Conservation (phyloP, 2,888 invertebrate genomes). For the Carterocephalus palaemon region DNA sequence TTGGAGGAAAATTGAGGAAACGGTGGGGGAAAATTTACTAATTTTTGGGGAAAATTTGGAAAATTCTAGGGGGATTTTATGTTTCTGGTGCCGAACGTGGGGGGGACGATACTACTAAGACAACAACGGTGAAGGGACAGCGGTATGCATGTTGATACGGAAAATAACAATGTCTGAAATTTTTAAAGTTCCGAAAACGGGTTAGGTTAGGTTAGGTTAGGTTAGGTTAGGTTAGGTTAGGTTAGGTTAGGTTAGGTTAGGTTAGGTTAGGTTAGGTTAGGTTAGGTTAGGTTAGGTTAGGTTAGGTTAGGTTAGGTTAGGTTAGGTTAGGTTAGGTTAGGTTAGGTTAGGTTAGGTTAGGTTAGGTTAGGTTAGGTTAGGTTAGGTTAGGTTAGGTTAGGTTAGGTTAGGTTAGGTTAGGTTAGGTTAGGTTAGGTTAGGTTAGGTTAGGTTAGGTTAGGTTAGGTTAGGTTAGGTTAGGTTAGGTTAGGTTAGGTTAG, state of each 20-base stretch:
- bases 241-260: constrained; percentile 27
- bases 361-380: constrained; percentile 23
- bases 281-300: constrained; percentile 23
- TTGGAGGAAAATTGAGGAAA: too few species aligned
- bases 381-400: constrained; percentile 26
- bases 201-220: constrained; percentile 27
- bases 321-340: constrained; percentile 25
- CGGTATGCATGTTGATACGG: too few species aligned
- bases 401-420: constrained; percentile 28
- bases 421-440: constrained; percentile 28
- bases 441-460: constrained; percentile 24
- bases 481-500: background rate
- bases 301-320: constrained; percentile 23
- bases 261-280: constrained; percentile 23
- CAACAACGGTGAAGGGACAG: too few species aligned
- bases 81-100: too few species aligned
- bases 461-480: background rate
- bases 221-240: constrained; percentile 26
- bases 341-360: constrained; percentile 25
- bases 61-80: too few species aligned
- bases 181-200: too few species aligned
- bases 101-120: too few species aligned
- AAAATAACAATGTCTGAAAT: too few species aligned
- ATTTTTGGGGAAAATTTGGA: too few species aligned
- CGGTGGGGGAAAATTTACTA: too few species aligned